Conservation (phyloP, 64 coral and sea anemone genomes). For the Acropora tenuis region DNA sequence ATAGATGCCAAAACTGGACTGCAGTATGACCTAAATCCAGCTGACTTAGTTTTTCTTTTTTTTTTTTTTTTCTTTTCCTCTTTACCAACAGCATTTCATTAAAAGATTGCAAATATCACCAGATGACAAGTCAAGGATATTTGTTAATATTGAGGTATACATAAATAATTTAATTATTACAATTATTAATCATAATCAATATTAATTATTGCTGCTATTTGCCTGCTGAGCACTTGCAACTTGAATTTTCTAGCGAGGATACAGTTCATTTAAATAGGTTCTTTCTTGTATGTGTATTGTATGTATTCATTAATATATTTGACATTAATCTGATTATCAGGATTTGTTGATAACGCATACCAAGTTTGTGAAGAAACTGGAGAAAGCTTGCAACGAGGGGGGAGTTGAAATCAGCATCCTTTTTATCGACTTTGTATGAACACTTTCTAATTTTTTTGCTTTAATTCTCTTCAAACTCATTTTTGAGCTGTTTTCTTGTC, state of each 20-base stretch:
- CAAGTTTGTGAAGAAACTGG: conserved; percentile 80
- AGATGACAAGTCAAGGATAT: conserved; percentile 79
- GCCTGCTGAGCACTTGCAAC: no score
- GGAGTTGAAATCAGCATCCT: conserved; percentile 66
- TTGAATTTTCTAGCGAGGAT: no score
- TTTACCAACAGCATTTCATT: conserved; percentile 73
- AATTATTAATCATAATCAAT: no score
- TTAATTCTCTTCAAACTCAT: not conserved
- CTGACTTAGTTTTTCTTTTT: not conserved
- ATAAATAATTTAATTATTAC: not conserved
- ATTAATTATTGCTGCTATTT: no score
- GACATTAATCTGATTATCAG: conserved; percentile 20
- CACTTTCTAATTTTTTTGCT: not conserved
- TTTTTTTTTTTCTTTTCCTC: not conserved
- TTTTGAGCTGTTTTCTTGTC: not conserved
- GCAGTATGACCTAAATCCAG: no score
- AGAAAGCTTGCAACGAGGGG: conserved; percentile 51
- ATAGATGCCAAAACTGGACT: no score
- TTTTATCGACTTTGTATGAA: conserved; percentile 87
- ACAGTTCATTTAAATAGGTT: not conserved
- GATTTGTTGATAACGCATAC: conserved; percentile 73
- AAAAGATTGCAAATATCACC: conserved; percentile 59
- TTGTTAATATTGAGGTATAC: conserved; percentile 96
- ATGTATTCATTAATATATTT: not conserved
- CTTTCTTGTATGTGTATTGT: not conserved